Evolutionary conservation across 1,140 invertebrate species (phyloP).

Genomic region (Cyrtorhinus lividipennis): DNA sequence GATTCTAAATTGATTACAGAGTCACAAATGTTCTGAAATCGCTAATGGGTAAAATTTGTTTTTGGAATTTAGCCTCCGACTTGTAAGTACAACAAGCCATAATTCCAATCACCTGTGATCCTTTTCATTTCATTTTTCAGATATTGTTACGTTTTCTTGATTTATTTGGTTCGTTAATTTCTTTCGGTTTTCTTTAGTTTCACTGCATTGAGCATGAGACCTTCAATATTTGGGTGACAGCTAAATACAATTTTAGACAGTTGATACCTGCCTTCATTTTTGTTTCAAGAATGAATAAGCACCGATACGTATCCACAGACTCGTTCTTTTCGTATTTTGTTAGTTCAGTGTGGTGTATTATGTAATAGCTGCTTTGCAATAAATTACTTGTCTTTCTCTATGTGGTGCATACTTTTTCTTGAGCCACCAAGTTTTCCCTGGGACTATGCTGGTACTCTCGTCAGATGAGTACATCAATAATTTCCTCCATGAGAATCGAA

Average conservation of each 20-base stretch:
- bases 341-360: slow-evolving; percentile 7
- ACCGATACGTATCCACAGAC: background rate
- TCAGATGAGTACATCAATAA: too few species aligned
- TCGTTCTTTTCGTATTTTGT: background rate
- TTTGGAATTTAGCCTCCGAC: background rate
- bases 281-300: background rate
- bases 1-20: slow-evolving; percentile 6
- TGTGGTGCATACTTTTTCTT: too few species aligned
- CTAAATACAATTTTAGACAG: background rate
- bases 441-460: too few species aligned
- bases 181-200: background rate
- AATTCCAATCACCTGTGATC: background rate
- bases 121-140: background rate
- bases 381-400: too few species aligned
- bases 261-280: background rate
- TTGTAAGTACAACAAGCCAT: background rate
- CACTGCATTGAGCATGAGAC: slow-evolving; percentile 9
- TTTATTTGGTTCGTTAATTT: background rate
- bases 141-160: background rate
- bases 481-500: too few species aligned
- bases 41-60: background rate
- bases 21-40: slow-evolving; percentile 2
- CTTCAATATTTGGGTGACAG: slow-evolving; percentile 6
- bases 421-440: too few species aligned
- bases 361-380: background rate